Conservation (phyloP, 2,797 vertebrate species). For the Malurus splendens region DNA sequence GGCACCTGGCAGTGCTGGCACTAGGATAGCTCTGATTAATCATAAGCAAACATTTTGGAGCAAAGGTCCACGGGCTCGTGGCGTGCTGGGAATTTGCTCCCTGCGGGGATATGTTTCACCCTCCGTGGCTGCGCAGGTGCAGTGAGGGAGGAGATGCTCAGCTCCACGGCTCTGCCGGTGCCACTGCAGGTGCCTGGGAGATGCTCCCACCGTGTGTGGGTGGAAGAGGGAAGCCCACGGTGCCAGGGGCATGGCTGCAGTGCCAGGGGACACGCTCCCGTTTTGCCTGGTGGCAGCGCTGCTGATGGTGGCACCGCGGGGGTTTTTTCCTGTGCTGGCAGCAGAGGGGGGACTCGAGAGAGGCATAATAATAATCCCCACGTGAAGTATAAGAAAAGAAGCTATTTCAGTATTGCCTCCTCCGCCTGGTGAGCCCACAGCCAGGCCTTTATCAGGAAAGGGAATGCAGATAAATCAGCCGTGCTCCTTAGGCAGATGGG, state of each 20-base stretch:
- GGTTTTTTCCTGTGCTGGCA: not conserved
- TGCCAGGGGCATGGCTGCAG: not conserved
- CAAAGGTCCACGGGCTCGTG: not conserved
- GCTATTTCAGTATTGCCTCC: slow-evolving; percentile 52
- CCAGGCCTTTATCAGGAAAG: slow-evolving; percentile 6
- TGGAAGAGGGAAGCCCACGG: not conserved
- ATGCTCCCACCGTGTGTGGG: accelerated
- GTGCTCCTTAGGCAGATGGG: not conserved
- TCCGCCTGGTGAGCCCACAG: slow-evolving; percentile 3
- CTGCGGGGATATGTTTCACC: not conserved
- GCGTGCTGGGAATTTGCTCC: not conserved
- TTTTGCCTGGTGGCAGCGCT: not conserved
- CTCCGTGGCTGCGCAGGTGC: not conserved
- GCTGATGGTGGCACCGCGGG: accelerated
- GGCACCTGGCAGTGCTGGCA: not conserved
- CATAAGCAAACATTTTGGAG: not conserved
- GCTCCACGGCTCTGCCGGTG: not conserved
- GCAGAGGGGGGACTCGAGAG: not conserved
- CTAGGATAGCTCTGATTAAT: not conserved
- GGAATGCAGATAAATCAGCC: slow-evolving; percentile 32
- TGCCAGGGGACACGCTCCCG: not conserved
- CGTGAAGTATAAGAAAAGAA: slow-evolving; percentile 24
- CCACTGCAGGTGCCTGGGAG: not conserved
- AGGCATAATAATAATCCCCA: slow-evolving; percentile 19
- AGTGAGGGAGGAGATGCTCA: not conserved